Base-by-base conservation (phyloP, 1,140 invertebrate genomes). In the Drosophila littoralis region DNA sequence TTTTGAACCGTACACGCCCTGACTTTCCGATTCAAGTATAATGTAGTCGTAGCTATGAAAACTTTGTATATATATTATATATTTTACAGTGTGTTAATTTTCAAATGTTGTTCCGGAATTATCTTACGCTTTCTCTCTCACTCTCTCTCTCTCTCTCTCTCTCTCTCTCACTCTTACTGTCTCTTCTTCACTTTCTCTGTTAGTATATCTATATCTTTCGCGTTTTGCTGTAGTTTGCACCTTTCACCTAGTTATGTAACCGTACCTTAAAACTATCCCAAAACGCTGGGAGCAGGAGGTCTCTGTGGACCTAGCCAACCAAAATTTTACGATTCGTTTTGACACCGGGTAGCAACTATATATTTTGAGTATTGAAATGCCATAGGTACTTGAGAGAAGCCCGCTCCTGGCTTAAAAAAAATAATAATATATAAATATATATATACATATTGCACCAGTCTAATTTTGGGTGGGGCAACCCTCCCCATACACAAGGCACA, bases 81-180 rank as follows among this genome's bases (percentile, higher is more conserved):
- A 68, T 54, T 73, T 59, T 60, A 59, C 13, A 67, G 42, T 74
- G 50, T 74, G 75, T 89, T 91, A 91, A 91, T 77, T 91, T 91
- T 91, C 90, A 57, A 83, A 48, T 77, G 81, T 91, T 91, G 90
- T 91, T 91, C 90, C 90, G 90, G 90, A 91, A 91, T 91, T 91
- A 82, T 83, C 57, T 81, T 81, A 66, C 67, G 66, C 70, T 75
- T 70, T 43, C 35, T 38, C 40, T 61, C n/a, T 74, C 60, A 52
- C 55, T 42, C 12, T 48, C 22, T 55, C 36, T 75, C 6, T 59
- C 7, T 74, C 46, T 78, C 1, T 75, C 38, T 67, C 4, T 45
- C n/a, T 60, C 52, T 45, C 54, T 77, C 58, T 79, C 48, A 81
- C 35, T 81, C 65, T 69, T 22, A 55, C 60, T 66, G 7, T 52